These are phyloP conservation scores for Iguana delicatissima DNA, from an alignment of 2,797 vertebrate genomes.

Conservation along the genomic window DNA sequence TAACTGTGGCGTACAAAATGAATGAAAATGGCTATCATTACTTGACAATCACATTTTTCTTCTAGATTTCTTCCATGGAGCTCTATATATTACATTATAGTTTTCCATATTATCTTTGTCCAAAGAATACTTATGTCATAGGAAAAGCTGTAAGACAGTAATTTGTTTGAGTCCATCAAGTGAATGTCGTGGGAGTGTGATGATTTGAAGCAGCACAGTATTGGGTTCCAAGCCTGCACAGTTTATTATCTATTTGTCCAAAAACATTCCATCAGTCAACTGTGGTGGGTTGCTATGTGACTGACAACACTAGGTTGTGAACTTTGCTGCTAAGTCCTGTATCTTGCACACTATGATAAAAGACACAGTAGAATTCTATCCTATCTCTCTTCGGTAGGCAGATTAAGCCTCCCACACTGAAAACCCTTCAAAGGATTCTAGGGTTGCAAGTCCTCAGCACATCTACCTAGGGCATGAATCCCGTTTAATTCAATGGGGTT, in stretches of 20 bases:
- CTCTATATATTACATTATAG: background rate
- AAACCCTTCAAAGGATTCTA: background rate
- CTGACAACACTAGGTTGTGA: background rate
- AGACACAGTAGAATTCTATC: background rate
- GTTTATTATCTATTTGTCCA: background rate
- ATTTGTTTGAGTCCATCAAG: background rate
- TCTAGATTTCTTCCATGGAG: background rate
- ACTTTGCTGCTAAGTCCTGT: background rate
- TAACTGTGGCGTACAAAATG: background rate
- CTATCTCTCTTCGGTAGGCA: background rate
- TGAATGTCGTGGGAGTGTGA: background rate
- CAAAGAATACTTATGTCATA: background rate
- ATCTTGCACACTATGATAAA: background rate
- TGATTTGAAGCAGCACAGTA: background rate
- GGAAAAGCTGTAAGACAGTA: background rate
- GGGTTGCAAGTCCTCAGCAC: background rate
- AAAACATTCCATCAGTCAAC: background rate
- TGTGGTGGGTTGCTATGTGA: background rate
- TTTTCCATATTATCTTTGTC: background rate
- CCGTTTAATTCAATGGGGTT: background rate
- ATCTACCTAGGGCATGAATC: background rate
- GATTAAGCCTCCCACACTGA: background rate
- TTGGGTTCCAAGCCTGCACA: background rate
- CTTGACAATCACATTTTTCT: background rate
- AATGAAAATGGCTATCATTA: background rate